Evolutionary conservation across 2,888 invertebrate species (phyloP).

Genomic region (Cryptocephalus primarius): DNA sequence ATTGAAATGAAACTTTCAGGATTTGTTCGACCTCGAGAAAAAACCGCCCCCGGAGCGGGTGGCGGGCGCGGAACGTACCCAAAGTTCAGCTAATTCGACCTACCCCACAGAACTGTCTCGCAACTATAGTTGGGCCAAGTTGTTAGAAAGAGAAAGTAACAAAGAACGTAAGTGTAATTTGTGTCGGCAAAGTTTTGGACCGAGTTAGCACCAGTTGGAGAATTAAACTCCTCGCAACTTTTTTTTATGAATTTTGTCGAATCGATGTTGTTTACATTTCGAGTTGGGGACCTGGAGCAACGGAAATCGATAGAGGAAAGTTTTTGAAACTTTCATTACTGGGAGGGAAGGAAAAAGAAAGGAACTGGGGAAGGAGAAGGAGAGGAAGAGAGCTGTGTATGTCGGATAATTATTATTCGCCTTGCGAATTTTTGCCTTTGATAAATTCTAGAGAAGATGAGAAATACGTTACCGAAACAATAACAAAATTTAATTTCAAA

Average conservation of each 20-base stretch:
- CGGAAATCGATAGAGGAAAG: not conserved
- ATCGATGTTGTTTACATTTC: constrained; percentile 37
- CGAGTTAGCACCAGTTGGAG: not conserved
- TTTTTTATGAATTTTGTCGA: constrained; percentile 37
- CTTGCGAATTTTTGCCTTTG: no score
- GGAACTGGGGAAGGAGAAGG: no score
- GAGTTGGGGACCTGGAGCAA: not conserved
- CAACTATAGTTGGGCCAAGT: constrained; percentile 34
- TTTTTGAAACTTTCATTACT: not conserved
- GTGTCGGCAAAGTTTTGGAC: constrained; percentile 35
- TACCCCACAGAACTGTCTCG: constrained; percentile 33
- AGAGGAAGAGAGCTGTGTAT: no score
- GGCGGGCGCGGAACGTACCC: no score
- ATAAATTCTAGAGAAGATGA: no score
- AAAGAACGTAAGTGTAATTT: constrained; percentile 38
- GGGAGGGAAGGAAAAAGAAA: no score
- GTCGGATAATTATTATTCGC: no score
- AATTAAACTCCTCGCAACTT: constrained; percentile 26
- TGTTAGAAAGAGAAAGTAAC: constrained; percentile 36
- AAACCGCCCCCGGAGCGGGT: no score
- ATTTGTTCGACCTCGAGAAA: no score
- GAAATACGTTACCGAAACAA: no score
- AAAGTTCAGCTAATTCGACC: constrained; percentile 22
- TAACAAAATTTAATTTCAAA: no score
- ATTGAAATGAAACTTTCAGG: no score